Evolutionary conservation across 1,140 invertebrate genomes (phyloP).

Genomic region (Samia ricini): DNA sequence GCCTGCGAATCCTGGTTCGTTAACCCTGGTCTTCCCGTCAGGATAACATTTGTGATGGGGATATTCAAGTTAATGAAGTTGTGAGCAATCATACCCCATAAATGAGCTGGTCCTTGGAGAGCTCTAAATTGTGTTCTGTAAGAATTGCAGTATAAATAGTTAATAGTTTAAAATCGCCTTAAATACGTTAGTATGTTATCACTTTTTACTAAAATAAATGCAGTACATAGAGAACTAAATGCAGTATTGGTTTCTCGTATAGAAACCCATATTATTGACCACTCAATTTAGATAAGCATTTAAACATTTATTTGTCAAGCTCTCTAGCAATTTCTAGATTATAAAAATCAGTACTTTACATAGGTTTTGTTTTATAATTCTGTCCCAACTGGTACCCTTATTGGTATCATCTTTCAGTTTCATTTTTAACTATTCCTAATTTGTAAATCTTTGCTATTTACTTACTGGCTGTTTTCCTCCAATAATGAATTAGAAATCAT

Average conservation of each 20-base stretch:
- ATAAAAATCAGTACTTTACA: too few relatives aligned
- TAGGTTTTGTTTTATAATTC: too few relatives aligned
- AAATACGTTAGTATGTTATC: background rate
- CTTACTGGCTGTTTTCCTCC: slow-evolving; percentile 44
- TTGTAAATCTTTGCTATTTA: slow-evolving; percentile 15
- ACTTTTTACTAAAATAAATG: too few relatives aligned
- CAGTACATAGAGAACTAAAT: too few relatives aligned
- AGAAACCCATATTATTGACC: too few relatives aligned
- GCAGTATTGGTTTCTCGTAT: too few relatives aligned
- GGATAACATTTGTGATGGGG: slow-evolving; percentile 35
- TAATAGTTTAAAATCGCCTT: background rate
- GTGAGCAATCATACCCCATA: slow-evolving; percentile 65
- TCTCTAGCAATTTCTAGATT: too few relatives aligned
- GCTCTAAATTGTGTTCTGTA: slow-evolving; percentile 46
- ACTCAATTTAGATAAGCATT: too few relatives aligned
- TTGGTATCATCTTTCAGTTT: too few relatives aligned
- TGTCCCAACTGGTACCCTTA: too few relatives aligned
- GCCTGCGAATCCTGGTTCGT: slow-evolving; percentile 41
- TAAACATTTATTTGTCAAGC: too few relatives aligned
- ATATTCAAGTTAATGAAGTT: slow-evolving; percentile 43
- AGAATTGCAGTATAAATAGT: slow-evolving; percentile 20
- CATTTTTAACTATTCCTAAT: background rate
- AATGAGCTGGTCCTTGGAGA: slow-evolving; percentile 36
- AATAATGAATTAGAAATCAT: slow-evolving; percentile 43
- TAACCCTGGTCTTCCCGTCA: slow-evolving; percentile 39